phyloP scores from a whole-genome alignment of 2,888 invertebrate species.

The Netelia fuscicornis region DNA sequence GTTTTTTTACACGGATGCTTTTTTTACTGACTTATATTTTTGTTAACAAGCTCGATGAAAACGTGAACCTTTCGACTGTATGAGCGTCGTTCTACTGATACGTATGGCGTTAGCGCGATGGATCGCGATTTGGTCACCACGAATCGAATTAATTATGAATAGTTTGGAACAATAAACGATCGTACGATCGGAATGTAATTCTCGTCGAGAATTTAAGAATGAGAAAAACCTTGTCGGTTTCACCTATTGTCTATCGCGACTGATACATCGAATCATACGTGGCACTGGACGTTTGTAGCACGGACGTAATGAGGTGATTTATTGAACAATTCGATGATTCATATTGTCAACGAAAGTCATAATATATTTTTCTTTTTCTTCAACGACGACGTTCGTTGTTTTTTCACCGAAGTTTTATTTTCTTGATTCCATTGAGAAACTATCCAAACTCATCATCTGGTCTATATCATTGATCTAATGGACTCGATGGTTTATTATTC shows the following conservation, averaged over 20 bases:
- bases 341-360: neutral
- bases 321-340: too few relatives aligned
- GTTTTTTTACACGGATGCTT: neutral
- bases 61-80: neutral
- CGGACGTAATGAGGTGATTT: too few relatives aligned
- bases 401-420: neutral
- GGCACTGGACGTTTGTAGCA: neutral
- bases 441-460: neutral
- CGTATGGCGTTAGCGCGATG: neutral
- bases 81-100: neutral
- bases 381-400: neutral
- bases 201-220: neutral
- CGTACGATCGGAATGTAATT: slow-evolving; percentile 13
- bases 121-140: neutral
- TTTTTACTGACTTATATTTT: neutral
- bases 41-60: neutral
- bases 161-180: slow-evolving; percentile 12
- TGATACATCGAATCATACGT: neutral
- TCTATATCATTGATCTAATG: too few relatives aligned
- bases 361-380: neutral
- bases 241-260: too few relatives aligned
- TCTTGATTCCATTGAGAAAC: neutral
- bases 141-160: slow-evolving; percentile 27
- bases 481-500: neutral
- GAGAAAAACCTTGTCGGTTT: neutral